phyloP scores from a whole-genome alignment of 2,888 invertebrate species.

The Ophion slaviceki region DNA sequence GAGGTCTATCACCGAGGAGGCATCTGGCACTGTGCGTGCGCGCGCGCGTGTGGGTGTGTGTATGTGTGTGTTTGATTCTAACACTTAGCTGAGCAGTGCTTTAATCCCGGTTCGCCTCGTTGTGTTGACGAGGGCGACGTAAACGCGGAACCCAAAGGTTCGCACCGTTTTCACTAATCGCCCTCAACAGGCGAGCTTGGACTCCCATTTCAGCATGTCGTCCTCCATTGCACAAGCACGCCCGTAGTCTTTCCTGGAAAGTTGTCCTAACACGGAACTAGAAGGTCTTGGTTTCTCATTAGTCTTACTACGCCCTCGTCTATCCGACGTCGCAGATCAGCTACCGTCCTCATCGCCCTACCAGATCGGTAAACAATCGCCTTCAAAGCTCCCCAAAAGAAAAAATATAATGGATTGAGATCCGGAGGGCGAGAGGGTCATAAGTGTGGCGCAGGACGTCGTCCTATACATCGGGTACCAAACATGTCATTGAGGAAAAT shows the following conservation, averaged over 20 bases:
- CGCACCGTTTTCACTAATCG: slow-evolving; percentile 13
- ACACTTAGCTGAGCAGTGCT: no score
- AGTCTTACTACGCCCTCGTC: slow-evolving; percentile 17
- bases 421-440: slow-evolving; percentile 72
- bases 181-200: slow-evolving; percentile 53
- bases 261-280: no score
- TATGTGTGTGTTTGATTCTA: no score
- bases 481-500: slow-evolving; percentile 65
- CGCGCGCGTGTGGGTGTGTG: no score
- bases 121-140: not conserved
- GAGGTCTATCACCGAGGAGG: no score
- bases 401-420: slow-evolving; percentile 69
- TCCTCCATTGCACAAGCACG: no score
- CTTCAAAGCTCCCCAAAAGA: slow-evolving; percentile 70
- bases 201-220: slow-evolving; percentile 50
- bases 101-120: not conserved
- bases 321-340: slow-evolving; percentile 66
- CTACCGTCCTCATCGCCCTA: slow-evolving; percentile 59
- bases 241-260: no score
- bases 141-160: slow-evolving; percentile 41
- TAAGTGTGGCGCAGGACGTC: slow-evolving; percentile 64
- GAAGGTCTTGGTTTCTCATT: no score
- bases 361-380: slow-evolving; percentile 68
- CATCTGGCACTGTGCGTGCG: no score
- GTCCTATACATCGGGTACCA: slow-evolving; percentile 70